Percentiles rank a stretch among this genome's conserved stretches.
These are phyloP conservation scores for Drosophila guanche DNA, from an alignment of 1,140 invertebrate species.

Conservation along the genomic window DNA sequence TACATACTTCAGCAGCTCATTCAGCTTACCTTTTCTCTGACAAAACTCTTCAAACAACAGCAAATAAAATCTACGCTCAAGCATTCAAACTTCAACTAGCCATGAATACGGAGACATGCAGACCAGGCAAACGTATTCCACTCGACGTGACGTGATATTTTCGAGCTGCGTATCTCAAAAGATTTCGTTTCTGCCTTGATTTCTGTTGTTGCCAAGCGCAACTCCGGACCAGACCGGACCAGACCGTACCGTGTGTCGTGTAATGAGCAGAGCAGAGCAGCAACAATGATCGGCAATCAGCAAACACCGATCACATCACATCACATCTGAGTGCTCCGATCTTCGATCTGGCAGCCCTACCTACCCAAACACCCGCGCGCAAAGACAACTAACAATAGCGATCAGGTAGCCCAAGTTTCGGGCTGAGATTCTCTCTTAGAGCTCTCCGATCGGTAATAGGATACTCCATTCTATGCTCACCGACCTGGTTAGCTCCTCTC, in stretches of 20 bases:
- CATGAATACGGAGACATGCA: too few species aligned
- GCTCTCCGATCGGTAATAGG: slow-evolving; percentile 34
- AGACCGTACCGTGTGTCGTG: slow-evolving; percentile 1
- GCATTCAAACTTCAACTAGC: slow-evolving; percentile 48
- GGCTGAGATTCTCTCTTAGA: too few species aligned
- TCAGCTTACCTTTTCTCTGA: slow-evolving; percentile 18
- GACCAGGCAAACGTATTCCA: slow-evolving; percentile 48
- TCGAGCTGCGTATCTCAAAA: slow-evolving; percentile 35
- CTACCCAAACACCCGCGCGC: too few species aligned
- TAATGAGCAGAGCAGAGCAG: slow-evolving; percentile 5
- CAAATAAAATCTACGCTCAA: slow-evolving; percentile 35
- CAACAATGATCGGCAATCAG: slow-evolving; percentile 8
- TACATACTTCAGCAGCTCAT: neutral
- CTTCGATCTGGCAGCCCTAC: too few species aligned
- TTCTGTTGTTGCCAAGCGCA: slow-evolving; percentile 32
- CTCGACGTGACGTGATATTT: slow-evolving; percentile 46
- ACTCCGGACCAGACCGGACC: neutral
- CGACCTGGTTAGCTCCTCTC: slow-evolving; percentile 1
- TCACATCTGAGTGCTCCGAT: too few species aligned
- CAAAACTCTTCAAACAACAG: slow-evolving; percentile 33
- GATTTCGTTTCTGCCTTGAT: slow-evolving; percentile 21
- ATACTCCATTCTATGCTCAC: slow-evolving; percentile 17
- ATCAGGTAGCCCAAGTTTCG: too few species aligned
- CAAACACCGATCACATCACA: slow-evolving; percentile 21
- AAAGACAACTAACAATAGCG: too few species aligned